A percentile compares a stretch with the other conserved stretches of the same genome.
These are phyloP conservation scores for Polypterus bichir DNA, from an alignment of 2,113 vertebrate genomes.

Conservation along the genomic window DNA sequence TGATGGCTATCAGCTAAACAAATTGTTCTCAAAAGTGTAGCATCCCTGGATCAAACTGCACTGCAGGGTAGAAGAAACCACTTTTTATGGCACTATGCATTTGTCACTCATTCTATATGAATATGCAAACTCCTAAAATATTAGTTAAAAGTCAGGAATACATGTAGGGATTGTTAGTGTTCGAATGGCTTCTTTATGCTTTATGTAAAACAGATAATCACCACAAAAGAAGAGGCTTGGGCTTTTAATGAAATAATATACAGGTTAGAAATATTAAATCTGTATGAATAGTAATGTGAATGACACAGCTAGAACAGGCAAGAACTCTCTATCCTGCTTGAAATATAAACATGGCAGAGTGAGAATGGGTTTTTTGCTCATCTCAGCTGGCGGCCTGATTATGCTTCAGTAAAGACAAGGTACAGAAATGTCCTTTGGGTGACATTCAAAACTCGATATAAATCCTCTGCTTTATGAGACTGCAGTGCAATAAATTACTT, in stretches of 20 bases:
- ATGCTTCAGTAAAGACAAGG: slow-evolving; percentile 90
- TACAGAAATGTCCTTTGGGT: slow-evolving; percentile 95
- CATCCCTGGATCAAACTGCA: slow-evolving; percentile 63
- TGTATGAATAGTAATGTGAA: too few species aligned
- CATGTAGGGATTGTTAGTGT: neutral
- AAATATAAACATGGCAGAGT: slow-evolving; percentile 40
- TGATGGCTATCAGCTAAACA: slow-evolving; percentile 76
- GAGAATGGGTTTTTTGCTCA: slow-evolving; percentile 37
- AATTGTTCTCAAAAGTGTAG: slow-evolving; percentile 78
- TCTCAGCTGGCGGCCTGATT: slow-evolving; percentile 75
- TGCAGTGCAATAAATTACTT: slow-evolving; percentile 89
- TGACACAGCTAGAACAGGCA: too few species aligned
- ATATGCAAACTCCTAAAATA: slow-evolving; percentile 36
- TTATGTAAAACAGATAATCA: too few species aligned
- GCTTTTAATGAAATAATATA: too few species aligned
- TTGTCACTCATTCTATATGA: slow-evolving; percentile 35
- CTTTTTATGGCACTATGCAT: slow-evolving; percentile 65
- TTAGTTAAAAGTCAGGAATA: slow-evolving; percentile 1
- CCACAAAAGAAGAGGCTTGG: too few species aligned
- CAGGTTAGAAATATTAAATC: too few species aligned
- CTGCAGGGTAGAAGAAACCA: slow-evolving; percentile 51
- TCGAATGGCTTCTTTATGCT: too few species aligned
- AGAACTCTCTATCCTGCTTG: slow-evolving; percentile 23
- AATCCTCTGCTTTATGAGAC: slow-evolving; percentile 95
- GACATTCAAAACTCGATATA: slow-evolving; percentile 98